Percentiles rank a stretch among this genome's conserved stretches.
These are phyloP conservation scores for Medauroidea extradentata DNA, from an alignment of 1,140 invertebrate species.

Conservation along the genomic window DNA sequence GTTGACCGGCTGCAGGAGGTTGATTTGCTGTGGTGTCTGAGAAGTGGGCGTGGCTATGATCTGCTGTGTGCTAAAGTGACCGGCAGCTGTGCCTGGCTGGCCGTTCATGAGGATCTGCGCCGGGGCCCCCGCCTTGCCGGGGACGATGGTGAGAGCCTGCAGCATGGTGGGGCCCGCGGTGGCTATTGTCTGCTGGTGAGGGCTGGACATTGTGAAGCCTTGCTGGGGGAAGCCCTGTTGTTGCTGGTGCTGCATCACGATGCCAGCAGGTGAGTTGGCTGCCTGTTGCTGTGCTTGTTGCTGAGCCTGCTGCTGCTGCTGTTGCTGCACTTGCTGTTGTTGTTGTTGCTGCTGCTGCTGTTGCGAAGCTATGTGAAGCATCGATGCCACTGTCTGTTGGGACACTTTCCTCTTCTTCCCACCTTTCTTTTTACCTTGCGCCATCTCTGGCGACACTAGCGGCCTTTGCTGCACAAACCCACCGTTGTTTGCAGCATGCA, in stretches of 20 bases:
- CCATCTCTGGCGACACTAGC: conserved; percentile 55
- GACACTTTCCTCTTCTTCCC: conserved; percentile 66
- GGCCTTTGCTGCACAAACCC: conserved; percentile 14
- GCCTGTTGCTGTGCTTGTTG: too few species aligned
- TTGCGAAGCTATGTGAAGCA: conserved; percentile 66
- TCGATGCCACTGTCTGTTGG: conserved; percentile 65
- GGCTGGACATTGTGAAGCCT: conserved; percentile 14
- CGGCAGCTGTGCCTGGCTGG: conserved; percentile 47
- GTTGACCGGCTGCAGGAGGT: conserved; percentile 75
- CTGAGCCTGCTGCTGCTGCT: conserved; percentile 15
- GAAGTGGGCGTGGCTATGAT: conserved; percentile 52
- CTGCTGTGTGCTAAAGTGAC: conserved; percentile 61
- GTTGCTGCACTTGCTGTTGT: conserved; percentile 24
- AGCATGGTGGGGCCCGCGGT: conserved; percentile 32
- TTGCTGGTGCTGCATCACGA: conserved; percentile 28
- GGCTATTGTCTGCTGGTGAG: conserved; percentile 6
- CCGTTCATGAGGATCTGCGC: conserved; percentile 69
- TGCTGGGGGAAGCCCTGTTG: conserved; percentile 28
- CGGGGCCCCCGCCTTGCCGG: conserved; percentile 64
- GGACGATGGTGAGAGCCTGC: conserved; percentile 70
- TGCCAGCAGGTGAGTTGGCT: too few species aligned
- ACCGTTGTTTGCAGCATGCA: conserved; percentile 38
- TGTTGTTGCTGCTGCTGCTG: conserved; percentile 47
- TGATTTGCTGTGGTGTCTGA: conserved; percentile 69
- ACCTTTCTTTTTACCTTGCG: conserved; percentile 51